Evolutionary conservation across 2,888 invertebrate genomes (phyloP).

Genomic region (Chromoteleia sp.): DNA sequence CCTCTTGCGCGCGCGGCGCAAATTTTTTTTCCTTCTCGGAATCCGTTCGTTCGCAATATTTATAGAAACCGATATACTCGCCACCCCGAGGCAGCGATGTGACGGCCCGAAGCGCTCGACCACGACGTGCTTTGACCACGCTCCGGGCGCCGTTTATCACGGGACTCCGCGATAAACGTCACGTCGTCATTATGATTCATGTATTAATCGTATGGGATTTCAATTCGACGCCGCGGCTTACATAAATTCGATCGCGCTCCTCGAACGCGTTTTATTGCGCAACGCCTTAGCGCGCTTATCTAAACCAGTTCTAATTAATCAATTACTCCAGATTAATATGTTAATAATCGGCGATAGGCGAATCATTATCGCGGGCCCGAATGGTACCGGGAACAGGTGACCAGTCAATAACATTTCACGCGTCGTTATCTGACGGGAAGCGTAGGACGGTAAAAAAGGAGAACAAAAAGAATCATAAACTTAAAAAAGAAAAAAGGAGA

Average conservation of each 20-base stretch:
- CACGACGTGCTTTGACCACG: constrained; percentile 48
- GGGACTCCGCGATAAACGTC: constrained; percentile 55
- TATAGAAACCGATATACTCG: constrained; percentile 75
- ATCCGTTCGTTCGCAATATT: constrained; percentile 75
- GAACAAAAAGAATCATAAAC: no score
- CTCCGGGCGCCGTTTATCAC: constrained; percentile 57
- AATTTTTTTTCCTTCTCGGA: constrained; percentile 73
- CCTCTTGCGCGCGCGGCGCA: constrained; percentile 51
- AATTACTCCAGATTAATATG: constrained; percentile 31
- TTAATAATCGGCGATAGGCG: constrained; percentile 14
- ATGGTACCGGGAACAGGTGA: constrained; percentile 7
- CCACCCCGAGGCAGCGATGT: constrained; percentile 49
- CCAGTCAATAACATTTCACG: constrained; percentile 22
- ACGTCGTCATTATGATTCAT: constrained; percentile 63
- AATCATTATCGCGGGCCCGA: neutral
- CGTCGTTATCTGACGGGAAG: no score
- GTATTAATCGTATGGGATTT: constrained; percentile 62
- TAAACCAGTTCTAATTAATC: constrained; percentile 39
- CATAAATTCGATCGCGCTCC: constrained; percentile 29
- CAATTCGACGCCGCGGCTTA: constrained; percentile 45
- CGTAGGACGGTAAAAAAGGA: no score
- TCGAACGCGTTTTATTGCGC: constrained; percentile 16
- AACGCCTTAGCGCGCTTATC: constrained; percentile 15
- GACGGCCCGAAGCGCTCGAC: constrained; percentile 49
- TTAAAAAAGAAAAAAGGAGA: no score